Base-by-base conservation (phyloP, 2,888 invertebrate genomes). In the Microctonus brassicae region DNA sequence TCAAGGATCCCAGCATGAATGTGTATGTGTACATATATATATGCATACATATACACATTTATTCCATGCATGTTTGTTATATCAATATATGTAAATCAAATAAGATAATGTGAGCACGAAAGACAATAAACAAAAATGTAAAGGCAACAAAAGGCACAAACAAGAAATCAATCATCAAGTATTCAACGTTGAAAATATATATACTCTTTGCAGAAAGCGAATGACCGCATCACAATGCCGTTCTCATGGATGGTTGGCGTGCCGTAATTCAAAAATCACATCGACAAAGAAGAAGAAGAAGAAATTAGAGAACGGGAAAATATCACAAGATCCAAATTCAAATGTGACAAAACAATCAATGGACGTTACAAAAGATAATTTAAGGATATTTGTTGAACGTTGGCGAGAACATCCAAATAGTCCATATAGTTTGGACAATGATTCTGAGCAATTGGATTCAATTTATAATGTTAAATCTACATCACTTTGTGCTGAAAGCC, bases 361-460 rank as follows among this genome's bases (percentile, higher is more conserved):
- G 84, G 93, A 93, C 84, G 91, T 93, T 78, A 91, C 95, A 75
- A 95, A 96, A 90, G 95, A 95, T 86, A 95, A 96, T 88, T 90
- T 96, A 64, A 91, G 93, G 80, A 90, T 93, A 80, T 96, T 96
- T 88, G 95, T 96, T 64, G 95, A 95, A 83, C 90, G 96, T 70
- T 96, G 96, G 95, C 93, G 94, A 82, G 95, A 95, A 81, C 95
- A 95, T 86, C 95, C 95, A 0, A 94, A 95, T 88, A 95, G 95
- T 55, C 95, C 96, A 0, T 96, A 96, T 87, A 90, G 93, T 20
- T 93, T 95, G 84, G 95, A 95, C 83, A 70, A 67, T 22, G 39
- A 42, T 17, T 39, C 64, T 17, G 20, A 13, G 1, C 68, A 29
- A 10, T 20, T 29, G 6, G 70, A 61, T 4, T 24, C 20, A 9